phyloP scores from a whole-genome alignment of 2,888 invertebrate species.

The Campoletis raptor region DNA sequence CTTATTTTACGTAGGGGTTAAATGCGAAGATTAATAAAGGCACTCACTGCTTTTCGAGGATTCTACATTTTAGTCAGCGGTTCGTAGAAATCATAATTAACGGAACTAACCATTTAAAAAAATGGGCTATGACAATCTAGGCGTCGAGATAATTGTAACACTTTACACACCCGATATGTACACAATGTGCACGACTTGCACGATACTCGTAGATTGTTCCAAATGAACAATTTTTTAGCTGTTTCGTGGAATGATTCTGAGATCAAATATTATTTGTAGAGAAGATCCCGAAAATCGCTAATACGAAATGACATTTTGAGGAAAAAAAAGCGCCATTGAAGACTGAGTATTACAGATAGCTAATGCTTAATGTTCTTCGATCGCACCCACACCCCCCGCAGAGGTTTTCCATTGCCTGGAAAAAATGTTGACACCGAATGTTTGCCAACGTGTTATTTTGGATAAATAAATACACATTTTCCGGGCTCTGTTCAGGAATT shows the following conservation, averaged over 20 bases:
- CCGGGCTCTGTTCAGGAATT: not conserved
- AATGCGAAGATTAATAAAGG: not conserved
- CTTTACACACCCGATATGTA: not conserved
- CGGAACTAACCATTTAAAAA: not conserved
- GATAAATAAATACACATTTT: not conserved
- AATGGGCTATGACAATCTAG: not conserved
- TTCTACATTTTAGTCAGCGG: not conserved
- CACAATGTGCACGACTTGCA: not conserved
- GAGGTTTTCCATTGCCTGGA: not conserved
- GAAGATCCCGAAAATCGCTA: not conserved
- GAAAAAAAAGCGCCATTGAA: conserved; percentile 28
- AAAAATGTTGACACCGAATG: not conserved
- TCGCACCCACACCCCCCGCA: not conserved
- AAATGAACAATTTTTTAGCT: not conserved
- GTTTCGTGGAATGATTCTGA: not conserved
- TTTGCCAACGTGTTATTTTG: not conserved
- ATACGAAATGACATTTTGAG: conserved; percentile 35
- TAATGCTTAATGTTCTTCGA: conserved; percentile 9
- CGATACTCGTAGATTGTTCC: not conserved
- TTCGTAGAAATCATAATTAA: not conserved
- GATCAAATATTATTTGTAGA: conserved; percentile 1
- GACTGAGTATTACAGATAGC: conserved; percentile 17
- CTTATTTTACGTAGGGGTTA: not conserved
- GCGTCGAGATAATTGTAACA: conserved; percentile 5
- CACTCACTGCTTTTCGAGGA: not conserved